A percentile compares a stretch with the other conserved stretches of the same genome.
These are phyloP conservation scores for Drosophila paulistorum DNA, from an alignment of 1,140 invertebrate genomes.

Conservation along the genomic window DNA sequence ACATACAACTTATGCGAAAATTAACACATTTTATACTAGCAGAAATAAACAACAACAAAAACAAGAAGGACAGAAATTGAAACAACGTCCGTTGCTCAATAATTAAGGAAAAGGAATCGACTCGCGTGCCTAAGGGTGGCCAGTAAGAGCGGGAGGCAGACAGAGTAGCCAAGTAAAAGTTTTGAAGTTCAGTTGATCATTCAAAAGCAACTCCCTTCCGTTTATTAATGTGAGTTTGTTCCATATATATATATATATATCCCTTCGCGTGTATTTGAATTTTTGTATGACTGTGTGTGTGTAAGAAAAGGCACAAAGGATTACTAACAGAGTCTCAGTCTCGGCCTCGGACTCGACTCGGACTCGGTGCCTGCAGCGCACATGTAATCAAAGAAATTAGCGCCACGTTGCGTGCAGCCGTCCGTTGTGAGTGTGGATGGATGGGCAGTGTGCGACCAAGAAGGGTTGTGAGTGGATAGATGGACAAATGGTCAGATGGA, in stretches of 20 bases:
- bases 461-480: constrained; percentile 30
- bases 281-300: constrained; percentile 11
- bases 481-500: constrained; percentile 29
- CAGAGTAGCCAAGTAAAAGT: constrained; percentile 57
- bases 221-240: constrained; percentile 1
- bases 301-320: constrained; percentile 73
- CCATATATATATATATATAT: neutral
- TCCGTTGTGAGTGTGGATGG: constrained; percentile 55
- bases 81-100: constrained; percentile 41
- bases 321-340: constrained; percentile 31
- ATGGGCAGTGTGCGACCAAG: constrained; percentile 1
- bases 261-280: neutral
- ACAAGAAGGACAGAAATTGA: constrained; percentile 10
- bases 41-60: constrained; percentile 1
- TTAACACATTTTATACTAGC: constrained; percentile 57
- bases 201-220: constrained; percentile 62
- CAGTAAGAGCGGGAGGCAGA: constrained; percentile 19
- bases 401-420: constrained; percentile 74
- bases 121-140: constrained; percentile 43
- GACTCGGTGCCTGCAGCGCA: constrained; percentile 35
- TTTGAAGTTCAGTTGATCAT: constrained; percentile 80
- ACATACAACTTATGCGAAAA: constrained; percentile 32
- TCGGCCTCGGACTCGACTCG: constrained; percentile 43
- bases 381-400: constrained; percentile 81
- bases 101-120: constrained; percentile 64